Percentiles rank a stretch among this genome's conserved stretches.
These are phyloP conservation scores for Nanger granti DNA, from an alignment of 2,113 vertebrate genomes.

Conservation along the genomic window DNA sequence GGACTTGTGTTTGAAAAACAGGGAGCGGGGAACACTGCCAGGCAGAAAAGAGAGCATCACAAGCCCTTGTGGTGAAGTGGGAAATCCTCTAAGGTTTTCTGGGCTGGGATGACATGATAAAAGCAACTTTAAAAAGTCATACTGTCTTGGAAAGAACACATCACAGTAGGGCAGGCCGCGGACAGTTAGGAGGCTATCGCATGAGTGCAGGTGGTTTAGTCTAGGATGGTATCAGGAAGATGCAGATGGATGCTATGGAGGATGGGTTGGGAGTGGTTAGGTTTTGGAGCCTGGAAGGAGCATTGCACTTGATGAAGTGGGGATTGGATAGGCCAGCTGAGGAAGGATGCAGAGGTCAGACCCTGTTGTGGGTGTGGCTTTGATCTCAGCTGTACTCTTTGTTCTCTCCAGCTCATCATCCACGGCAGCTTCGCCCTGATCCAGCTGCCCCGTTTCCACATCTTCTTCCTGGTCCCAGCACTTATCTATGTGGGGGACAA, in stretches of 20 bases:
- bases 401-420: constrained; percentile 83
- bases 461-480: constrained; percentile 91
- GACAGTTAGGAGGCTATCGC: neutral
- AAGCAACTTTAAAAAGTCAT: neutral
- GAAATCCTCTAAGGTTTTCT: neutral
- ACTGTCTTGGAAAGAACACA: neutral
- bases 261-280: neutral
- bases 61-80: neutral
- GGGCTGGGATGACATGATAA: neutral
- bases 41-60: neutral
- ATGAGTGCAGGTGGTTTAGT: neutral
- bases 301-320: neutral
- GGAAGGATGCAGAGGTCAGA: neutral
- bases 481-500: constrained; percentile 91
- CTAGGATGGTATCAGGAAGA: neutral
- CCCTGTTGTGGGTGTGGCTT: neutral
- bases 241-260: neutral
- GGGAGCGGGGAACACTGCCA: neutral
- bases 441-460: constrained; percentile 91
- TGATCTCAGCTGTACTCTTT: neutral
- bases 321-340: neutral
- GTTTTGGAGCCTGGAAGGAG: neutral
- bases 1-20: neutral
- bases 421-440: constrained; percentile 92
- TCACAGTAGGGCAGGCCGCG: neutral